Evolutionary conservation across 2,113 vertebrate genomes (phyloP).

Genomic region (Antennarius striatus): DNA sequence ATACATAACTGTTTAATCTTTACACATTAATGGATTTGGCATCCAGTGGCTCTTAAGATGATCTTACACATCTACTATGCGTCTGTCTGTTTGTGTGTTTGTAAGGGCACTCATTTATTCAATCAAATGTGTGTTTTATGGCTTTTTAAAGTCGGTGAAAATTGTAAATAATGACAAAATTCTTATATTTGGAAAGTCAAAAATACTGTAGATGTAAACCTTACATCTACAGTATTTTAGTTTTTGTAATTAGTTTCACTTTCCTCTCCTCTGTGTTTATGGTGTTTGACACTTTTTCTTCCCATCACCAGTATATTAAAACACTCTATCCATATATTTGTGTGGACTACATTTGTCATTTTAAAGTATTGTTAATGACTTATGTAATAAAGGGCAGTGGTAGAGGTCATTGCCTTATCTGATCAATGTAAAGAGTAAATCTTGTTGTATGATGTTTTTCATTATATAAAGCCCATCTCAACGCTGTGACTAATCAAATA

Average conservation of each 20-base stretch:
- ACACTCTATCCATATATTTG: background rate
- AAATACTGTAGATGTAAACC: background rate
- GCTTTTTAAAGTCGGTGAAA: background rate
- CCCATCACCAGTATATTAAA: background rate
- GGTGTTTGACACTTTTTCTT: background rate
- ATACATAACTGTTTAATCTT: slow-evolving; percentile 45
- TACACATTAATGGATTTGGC: slow-evolving; percentile 15
- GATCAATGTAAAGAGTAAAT: background rate
- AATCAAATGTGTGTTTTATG: background rate
- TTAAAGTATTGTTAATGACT: slow-evolving; percentile 2
- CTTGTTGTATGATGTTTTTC: background rate
- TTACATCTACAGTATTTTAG: too few relatives aligned
- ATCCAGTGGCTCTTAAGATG: background rate
- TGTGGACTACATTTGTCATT: background rate
- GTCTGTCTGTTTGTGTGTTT: too few relatives aligned
- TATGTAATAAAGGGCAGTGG: background rate
- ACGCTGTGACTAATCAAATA: background rate
- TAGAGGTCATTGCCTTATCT: background rate
- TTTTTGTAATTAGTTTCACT: background rate
- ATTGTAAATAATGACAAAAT: too few relatives aligned
- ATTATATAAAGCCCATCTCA: background rate
- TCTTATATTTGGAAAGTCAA: background rate
- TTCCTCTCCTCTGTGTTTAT: background rate
- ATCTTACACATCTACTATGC: background rate
- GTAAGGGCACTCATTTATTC: background rate